Percentiles rank a stretch among this genome's conserved stretches.
Evolutionary conservation across 2,888 invertebrate species (phyloP).

Genomic region (Mythimna ferrago): DNA sequence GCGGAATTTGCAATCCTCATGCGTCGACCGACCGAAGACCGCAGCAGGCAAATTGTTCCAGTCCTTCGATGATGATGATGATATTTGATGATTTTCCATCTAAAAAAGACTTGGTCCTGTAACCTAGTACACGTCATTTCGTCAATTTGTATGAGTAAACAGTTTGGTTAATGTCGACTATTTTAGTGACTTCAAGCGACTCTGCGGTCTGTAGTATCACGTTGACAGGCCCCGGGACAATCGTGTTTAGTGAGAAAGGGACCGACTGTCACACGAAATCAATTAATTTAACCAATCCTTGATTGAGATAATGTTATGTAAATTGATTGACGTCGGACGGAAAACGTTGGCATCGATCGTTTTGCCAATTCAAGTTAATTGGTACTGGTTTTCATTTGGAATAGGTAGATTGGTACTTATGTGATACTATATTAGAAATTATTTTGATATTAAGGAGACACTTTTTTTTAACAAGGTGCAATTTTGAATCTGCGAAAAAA

Average conservation of each 20-base stretch:
- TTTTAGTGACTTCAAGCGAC: neutral
- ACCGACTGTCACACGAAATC: constrained; percentile 22
- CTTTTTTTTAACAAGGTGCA: too few species aligned
- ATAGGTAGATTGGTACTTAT: neutral
- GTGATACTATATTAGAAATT: too few species aligned
- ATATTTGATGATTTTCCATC: too few species aligned
- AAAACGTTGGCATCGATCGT: neutral
- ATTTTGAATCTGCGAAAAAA: too few species aligned
- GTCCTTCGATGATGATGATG: too few species aligned
- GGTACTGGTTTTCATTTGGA: neutral
- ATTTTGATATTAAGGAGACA: too few species aligned
- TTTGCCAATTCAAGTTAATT: neutral
- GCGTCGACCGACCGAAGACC: too few species aligned
- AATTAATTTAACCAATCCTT: constrained; percentile 45
- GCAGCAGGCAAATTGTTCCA: too few species aligned
- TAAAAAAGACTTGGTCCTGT: too few species aligned
- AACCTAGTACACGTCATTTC: too few species aligned
- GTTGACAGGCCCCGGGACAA: constrained; percentile 18
- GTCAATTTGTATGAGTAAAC: too few species aligned
- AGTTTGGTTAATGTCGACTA: neutral
- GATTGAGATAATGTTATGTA: constrained; percentile 32
- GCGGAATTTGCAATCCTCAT: too few species aligned
- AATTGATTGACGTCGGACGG: constrained; percentile 18
- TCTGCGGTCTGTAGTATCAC: constrained; percentile 2
- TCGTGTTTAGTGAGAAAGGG: constrained; percentile 18